Base-by-base conservation (phyloP, 2,888 invertebrate species). In the Exocentrus adspersus region DNA sequence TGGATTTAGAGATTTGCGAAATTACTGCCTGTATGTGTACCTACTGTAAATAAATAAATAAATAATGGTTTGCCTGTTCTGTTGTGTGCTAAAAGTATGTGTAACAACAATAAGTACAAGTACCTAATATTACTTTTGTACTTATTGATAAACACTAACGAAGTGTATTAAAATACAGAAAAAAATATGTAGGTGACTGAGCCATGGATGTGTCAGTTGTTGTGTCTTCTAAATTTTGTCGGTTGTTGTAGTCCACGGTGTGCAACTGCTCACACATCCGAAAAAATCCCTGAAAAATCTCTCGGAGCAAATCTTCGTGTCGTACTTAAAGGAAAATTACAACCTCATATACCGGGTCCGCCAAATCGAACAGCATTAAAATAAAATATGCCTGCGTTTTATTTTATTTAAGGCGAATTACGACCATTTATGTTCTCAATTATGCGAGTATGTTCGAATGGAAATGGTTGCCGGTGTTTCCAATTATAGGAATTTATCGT, bases 241-340 rank as follows among this genome's bases (percentile, higher is more conserved):
- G n/a, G 12, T 1, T 2, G 12, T 1, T 37, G 37, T 37, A 37
- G 10, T 12, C 12, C 12, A 2, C n/a, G 5, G 12, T 5, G 24
- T 24, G 65, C 64, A 66, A 66, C 68, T 65, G 53, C 70, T n/a
- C n/a, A 62, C 67, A 67, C 64, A 52, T 43, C 53, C 43, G 58
- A 71, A 66, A 70, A 67, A 60, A 57, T 68, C 62, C 58, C 64
- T 68, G 70, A 65, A 67, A 66, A 70, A 72, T 62, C 60, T 28
- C 60, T 41, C 60, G 65, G 70, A 71, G 70, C 71, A 69, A 70
- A 71, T 72, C 69, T 70, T 67, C 53, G 64, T 67, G 71, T 72
- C 72, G 69, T 69, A 66, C 60, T 69, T 69, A 68, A 70, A 67
- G 59, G 67, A 68, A 72, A 71, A 71, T 71, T 70, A 71, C 65